Percentiles rank a stretch among this genome's conserved stretches.
phyloP scores from a whole-genome alignment of 2,797 vertebrate species.

The Eospalax fontanierii region DNA sequence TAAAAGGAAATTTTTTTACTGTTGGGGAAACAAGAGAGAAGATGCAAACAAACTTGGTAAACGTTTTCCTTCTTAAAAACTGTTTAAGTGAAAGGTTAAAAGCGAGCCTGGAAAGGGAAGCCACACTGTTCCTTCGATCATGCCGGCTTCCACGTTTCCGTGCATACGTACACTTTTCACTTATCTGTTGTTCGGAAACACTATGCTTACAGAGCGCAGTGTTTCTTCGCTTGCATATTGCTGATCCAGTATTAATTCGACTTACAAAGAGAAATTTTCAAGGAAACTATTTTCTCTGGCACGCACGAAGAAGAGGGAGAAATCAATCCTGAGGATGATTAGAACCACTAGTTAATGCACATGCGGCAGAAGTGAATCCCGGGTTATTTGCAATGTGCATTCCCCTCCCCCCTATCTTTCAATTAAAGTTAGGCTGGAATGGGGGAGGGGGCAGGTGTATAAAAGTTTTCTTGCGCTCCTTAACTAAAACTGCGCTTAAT shows the following conservation, averaged over 20 bases:
- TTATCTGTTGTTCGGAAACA: conserved; percentile 87
- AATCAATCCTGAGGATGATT: conserved; percentile 82
- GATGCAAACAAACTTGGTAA: background rate
- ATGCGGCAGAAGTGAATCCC: conserved; percentile 84
- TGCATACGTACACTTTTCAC: conserved; percentile 86
- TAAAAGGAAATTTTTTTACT: background rate
- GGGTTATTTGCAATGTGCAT: conserved; percentile 84
- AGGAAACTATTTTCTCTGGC: conserved; percentile 84
- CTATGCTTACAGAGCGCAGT: conserved; percentile 75
- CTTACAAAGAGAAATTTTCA: conserved; percentile 85
- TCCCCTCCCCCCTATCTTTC: conserved; percentile 87
- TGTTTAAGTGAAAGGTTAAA: conserved; percentile 75
- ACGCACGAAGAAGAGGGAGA: conserved; percentile 80
- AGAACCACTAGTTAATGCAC: conserved; percentile 86
- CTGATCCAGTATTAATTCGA: conserved; percentile 89
- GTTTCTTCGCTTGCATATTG: conserved; percentile 88
- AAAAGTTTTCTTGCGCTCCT: conserved; percentile 86
- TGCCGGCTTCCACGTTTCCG: conserved; percentile 79
- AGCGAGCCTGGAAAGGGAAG: conserved; percentile 46
- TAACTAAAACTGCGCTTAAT: conserved; percentile 89
- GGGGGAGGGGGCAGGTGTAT: conserved; percentile 91
- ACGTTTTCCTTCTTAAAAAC: conserved; percentile 60
- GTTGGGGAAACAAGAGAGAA: background rate
- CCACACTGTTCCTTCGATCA: conserved; percentile 63
- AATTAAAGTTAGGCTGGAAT: conserved; percentile 87